Base-by-base conservation (phyloP, 2,888 invertebrate species). In the Drosophila neonasuta region DNA sequence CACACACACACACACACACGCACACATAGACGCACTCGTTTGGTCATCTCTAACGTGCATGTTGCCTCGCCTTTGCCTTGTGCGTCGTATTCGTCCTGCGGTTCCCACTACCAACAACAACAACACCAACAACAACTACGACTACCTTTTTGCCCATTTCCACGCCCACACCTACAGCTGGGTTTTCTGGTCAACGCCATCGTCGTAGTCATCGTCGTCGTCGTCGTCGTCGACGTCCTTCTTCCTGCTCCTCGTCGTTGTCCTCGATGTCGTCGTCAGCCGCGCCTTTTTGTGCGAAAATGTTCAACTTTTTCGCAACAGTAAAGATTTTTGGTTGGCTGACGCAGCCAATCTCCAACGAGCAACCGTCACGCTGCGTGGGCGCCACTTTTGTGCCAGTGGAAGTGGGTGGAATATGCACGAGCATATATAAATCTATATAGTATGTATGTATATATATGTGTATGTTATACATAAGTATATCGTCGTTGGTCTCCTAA, bases 241-340 rank as follows among this genome's bases (percentile, higher is more conserved):
- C 36, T 36, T 36, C 20, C 17, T 32, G 29, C 11, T 29, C 41
- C n/a, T 59, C 20, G 36, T 36, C 39, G 51, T 42, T 20, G 56
- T 67, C 42, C 54, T 62, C 66, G 46, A 44, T 68, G 41, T 56
- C 55, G 46, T 52, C 49, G 57, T 67, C 65, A 68, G 79, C 87
- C 87, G 87, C 84, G 84, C 85, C 84, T 80, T 86, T 86, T 84
- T 84, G 71, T 79, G 79, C 80, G 85, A 76, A 79, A 86, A 71
- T 79, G 79, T 75, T 76, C 70, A 87, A 84, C 79, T 87, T 84
- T 86, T 84, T 86, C 87, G 85, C 79, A 86, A 87, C 80, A 80
- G 82, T 84, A 86, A 86, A 87, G 86, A 86, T 86, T 86, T 86
- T 87, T 86, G 88, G 86, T 86, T 86, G 86, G 86, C 82, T 87